Evolutionary conservation across 53 echinoderm and acorn worm species (phyloP).

Genomic region (Patiria pectinifera): DNA sequence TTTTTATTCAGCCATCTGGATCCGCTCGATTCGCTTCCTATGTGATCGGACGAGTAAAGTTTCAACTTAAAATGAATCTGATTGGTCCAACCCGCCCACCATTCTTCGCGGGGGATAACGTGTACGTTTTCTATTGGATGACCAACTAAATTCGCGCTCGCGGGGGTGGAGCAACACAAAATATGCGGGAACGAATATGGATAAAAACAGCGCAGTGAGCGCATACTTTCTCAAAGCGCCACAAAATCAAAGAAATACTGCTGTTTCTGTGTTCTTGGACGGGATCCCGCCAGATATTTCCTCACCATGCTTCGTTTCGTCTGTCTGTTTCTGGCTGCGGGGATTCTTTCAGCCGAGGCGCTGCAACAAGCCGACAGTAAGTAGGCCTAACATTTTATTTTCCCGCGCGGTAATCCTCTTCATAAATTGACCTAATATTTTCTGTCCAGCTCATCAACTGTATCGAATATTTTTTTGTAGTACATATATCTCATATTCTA

Average conservation of each 20-base stretch:
- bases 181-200: background rate
- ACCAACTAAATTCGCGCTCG: too few relatives aligned
- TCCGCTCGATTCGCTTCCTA: too few relatives aligned
- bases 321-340: background rate
- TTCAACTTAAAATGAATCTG: too few relatives aligned
- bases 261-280: background rate
- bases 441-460: background rate
- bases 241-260: background rate
- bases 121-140: too few relatives aligned
- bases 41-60: too few relatives aligned
- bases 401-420: too few relatives aligned
- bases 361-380: background rate
- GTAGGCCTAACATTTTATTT: background rate
- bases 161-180: too few relatives aligned
- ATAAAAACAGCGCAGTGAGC: background rate
- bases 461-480: too few relatives aligned
- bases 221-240: background rate
- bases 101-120: too few relatives aligned
- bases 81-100: too few relatives aligned
- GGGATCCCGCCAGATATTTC: background rate
- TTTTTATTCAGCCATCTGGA: too few relatives aligned
- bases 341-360: background rate
- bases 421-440: background rate
- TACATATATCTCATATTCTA: too few relatives aligned
- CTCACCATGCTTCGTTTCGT: background rate